A percentile compares a stretch with the other conserved stretches of the same genome.
Conservation (phyloP, 2,113 vertebrate genomes). For the Pomatorhinus ruficollis region DNA sequence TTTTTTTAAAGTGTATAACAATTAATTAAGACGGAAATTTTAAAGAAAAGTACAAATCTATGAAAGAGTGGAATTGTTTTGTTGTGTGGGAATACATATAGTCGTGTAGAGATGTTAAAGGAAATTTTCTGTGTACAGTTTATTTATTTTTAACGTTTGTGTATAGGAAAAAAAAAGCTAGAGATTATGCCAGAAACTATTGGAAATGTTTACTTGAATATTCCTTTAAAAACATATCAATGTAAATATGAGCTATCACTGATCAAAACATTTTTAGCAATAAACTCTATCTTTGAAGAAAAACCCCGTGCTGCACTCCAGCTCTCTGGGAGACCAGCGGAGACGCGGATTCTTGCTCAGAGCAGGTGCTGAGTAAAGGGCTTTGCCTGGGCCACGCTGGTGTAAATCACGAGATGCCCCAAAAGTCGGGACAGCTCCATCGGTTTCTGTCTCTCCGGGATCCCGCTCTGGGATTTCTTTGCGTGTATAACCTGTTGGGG, state of each 20-base stretch:
- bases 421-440: neutral
- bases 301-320: neutral
- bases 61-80: conserved; percentile 80
- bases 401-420: neutral
- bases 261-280: conserved; percentile 85
- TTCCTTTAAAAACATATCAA: conserved; percentile 86
- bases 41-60: conserved; percentile 82
- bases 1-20: conserved; percentile 79
- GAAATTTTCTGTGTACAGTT: conserved; percentile 84
- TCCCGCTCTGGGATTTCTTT: neutral
- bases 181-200: conserved; percentile 89
- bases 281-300: conserved; percentile 87
- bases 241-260: conserved; percentile 82
- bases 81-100: conserved; percentile 84
- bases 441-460: accelerated
- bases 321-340: neutral
- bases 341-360: neutral
- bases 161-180: conserved; percentile 82
- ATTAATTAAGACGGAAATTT: conserved; percentile 81
- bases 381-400: neutral
- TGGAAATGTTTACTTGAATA: conserved; percentile 94
- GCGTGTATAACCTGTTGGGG: neutral
- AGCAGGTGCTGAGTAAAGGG: conserved; percentile 4
- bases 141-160: conserved; percentile 93
- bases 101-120: conserved; percentile 85